phyloP scores from a whole-genome alignment of 2,797 vertebrate genomes.

The Typhlichthys eigenmanni region DNA sequence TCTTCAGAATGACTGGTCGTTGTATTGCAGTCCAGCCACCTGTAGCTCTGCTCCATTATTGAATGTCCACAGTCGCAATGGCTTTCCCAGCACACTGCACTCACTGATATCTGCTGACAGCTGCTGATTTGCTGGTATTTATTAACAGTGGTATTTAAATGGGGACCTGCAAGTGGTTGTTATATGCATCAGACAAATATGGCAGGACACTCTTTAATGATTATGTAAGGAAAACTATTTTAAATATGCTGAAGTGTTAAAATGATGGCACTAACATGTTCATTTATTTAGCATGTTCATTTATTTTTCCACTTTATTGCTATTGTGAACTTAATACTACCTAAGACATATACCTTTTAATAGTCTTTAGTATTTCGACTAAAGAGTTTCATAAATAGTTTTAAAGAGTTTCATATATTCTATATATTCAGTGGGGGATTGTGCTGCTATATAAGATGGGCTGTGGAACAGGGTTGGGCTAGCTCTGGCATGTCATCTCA shows the following conservation, averaged over 20 bases:
- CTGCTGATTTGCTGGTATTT: constrained; percentile 13
- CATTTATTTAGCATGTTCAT: too few species aligned
- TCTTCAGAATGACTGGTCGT: neutral
- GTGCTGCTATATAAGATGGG: constrained; percentile 32
- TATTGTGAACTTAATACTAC: too few species aligned
- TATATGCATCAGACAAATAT: neutral
- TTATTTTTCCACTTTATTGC: too few species aligned
- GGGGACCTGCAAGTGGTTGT: neutral
- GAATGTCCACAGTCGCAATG: constrained; percentile 1
- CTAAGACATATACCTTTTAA: too few species aligned
- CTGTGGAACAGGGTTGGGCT: constrained; percentile 17
- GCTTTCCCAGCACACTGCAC: constrained; percentile 10
- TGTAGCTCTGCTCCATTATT: too few species aligned
- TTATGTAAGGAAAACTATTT: neutral
- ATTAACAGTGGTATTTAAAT: neutral
- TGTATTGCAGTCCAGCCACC: neutral
- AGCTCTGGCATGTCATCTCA: constrained; percentile 48
- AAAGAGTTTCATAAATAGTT: too few species aligned
- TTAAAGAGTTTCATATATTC: too few species aligned
- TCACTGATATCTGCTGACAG: constrained; percentile 9
- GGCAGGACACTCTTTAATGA: constrained; percentile 8
- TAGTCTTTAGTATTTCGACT: too few species aligned
- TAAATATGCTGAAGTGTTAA: neutral
- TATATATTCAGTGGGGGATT: constrained; percentile 22
- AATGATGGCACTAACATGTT: neutral